A percentile compares a stretch with the other conserved stretches of the same genome.
These are phyloP conservation scores for Tetrapedia diversipes DNA, from an alignment of 2,888 invertebrate genomes.

Conservation along the genomic window DNA sequence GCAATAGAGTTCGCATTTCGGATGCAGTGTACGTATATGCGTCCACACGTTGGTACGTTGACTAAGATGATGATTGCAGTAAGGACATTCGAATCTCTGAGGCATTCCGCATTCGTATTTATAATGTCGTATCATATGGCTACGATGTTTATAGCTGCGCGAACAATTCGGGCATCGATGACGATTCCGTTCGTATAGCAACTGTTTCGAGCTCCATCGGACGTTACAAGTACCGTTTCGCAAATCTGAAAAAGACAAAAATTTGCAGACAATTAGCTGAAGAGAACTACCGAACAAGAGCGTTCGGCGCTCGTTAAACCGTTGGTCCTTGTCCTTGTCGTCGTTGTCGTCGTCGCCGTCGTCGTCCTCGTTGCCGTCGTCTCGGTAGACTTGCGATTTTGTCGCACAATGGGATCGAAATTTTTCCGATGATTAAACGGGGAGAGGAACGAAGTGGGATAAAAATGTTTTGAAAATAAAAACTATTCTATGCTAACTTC, in stretches of 20 bases:
- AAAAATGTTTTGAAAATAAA: too few relatives aligned
- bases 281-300: not conserved
- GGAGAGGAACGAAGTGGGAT: too few relatives aligned
- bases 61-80: conserved; percentile 79
- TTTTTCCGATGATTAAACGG: too few relatives aligned
- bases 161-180: conserved; percentile 84
- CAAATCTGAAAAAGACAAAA: conserved; percentile 58
- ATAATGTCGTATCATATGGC: conserved; percentile 86
- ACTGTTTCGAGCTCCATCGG: not conserved
- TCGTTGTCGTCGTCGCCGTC: too few relatives aligned
- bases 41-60: conserved; percentile 80
- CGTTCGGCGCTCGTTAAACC: not conserved
- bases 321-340: not conserved
- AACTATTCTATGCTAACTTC: too few relatives aligned
- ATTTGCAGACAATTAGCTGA: conserved; percentile 48
- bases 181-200: conserved; percentile 59
- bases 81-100: conserved; percentile 81
- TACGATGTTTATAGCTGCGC: conserved; percentile 86
- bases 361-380: too few relatives aligned
- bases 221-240: not conserved
- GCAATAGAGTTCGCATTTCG: conserved; percentile 76
- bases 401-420: too few relatives aligned
- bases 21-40: conserved; percentile 78
- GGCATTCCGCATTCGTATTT: conserved; percentile 82
- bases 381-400: too few relatives aligned